Evolutionary conservation across 2,888 invertebrate species (phyloP), one percentile per base, ranked within the genome.

Genomic region (Aromia moschata): DNA sequence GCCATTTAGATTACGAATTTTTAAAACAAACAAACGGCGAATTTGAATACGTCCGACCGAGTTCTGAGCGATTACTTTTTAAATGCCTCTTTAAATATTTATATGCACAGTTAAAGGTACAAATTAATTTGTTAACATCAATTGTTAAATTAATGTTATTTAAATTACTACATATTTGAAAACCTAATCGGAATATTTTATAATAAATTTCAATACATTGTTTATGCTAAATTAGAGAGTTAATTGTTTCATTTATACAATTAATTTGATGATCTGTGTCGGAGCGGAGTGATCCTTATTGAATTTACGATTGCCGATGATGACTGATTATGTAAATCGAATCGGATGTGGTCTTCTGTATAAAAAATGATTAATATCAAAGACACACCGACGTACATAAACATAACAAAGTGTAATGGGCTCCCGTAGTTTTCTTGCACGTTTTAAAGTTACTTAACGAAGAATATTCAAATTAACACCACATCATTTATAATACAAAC

Each of bases 151-250:
- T 65, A 65, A 67, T 68, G 64, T 65, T 67, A 69, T 69, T 69
- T 67, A 68, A 68, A 68, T 67, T 60, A 62, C 57, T 60, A 60
- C 64, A 64, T 60, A 65, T 67, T 67, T 61, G 65, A 65, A 58
- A 68, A 57, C 40, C 59, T 62, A 64, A 63, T 63, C 60, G 55
- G 69, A 64, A 68, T 69, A 68, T 61, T 69, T 69, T 69, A 68
- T 63, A 69, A 69, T 69, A 69, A 65, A 69, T 68, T 67, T 69
- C 63, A 62, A 69, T 67, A 69, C 60, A 65, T 67, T 67, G 65
- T 69, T 65, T 65, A 64, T 64, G 65, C 60, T 67, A 58, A 64
- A 66, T 67, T 69, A 69, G 64, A 46, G 55, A 56, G 58, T 64
- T 68, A 65, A 63, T 62, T 56, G 61, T 58, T 56, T 59, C 49